Evolutionary conservation across 37 sponge, comb jelly and placozoan species (phyloP), one percentile per base, ranked within the genome.

Genomic region (Tethya wilhelma): DNA sequence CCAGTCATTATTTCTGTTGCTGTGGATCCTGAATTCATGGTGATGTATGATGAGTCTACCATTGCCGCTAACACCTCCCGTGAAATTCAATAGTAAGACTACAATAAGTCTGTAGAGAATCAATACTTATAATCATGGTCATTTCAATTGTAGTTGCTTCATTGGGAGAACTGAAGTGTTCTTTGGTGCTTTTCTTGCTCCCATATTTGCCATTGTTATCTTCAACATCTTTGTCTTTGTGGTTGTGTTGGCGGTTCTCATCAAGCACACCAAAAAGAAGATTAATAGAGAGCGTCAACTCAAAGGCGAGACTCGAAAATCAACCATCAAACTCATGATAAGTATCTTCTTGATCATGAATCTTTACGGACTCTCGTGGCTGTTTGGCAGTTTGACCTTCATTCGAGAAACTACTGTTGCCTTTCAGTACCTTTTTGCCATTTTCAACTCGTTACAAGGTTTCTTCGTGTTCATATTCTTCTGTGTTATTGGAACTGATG

Each of bases 381-480:
- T 88, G 64, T 88, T 88, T 81, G 88, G 83, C 42, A 77, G 77
- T 7, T 64, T 88, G 23, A 80, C 57, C 26, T 60, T 88, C 20
- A 42, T 42, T 45, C 44, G 59, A 37, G 75, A 59, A 28, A 55
- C 59, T 20, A n/a, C 45, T 40, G 77, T 60, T 2, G n/a, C n/a
- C n/a, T 88, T 88, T 68, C 71, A 76, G 42, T 77, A 77, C 78
- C 63, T 77, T 8, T 88, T 88, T 67, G 79, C 71, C 58, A 55
- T 88, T 36, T 76, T 88, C 53, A 77, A 68, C 68, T 45, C 77
- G 0, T 11, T 41, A 1, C 88, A 88, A 76, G 88, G 80, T 20
- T 65, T 92, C 30, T 56, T 87, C 32, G 23, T 89, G 23, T 89
- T 83, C 63, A 26, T 92, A 14, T 92, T 92, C 77, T 84, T 87